Conservation (phyloP, 2,888 invertebrate genomes). For the Esperia sulphurella region DNA sequence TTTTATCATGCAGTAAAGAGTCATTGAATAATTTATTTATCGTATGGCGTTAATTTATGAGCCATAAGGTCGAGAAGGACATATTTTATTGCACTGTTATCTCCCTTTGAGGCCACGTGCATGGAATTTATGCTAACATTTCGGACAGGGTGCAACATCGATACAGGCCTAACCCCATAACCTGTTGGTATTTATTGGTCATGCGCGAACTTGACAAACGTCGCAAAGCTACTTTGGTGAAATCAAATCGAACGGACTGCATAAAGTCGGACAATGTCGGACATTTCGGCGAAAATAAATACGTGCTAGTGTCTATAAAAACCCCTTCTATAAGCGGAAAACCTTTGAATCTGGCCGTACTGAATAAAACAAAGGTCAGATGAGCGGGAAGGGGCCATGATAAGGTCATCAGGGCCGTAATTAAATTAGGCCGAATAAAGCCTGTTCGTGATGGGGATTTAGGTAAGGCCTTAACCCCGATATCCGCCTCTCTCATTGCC, state of each 20-base stretch:
- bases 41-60: too few relatives aligned
- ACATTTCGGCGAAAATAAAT: neutral
- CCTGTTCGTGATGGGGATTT: conserved; percentile 35
- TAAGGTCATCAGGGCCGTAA: conserved; percentile 56
- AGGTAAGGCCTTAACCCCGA: conserved; percentile 12
- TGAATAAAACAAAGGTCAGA: conserved; percentile 49
- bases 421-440: conserved; percentile 55
- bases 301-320: neutral
- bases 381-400: conserved; percentile 43
- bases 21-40: too few relatives aligned
- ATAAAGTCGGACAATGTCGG: neutral
- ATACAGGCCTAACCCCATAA: too few relatives aligned
- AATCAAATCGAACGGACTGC: neutral
- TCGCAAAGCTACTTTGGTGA: neutral
- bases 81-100: too few relatives aligned
- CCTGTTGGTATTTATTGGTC: too few relatives aligned
- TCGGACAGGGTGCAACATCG: too few relatives aligned
- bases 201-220: neutral
- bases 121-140: too few relatives aligned
- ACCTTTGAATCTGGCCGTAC: conserved; percentile 1
- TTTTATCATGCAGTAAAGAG: too few relatives aligned
- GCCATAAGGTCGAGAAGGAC: too few relatives aligned
- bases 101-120: too few relatives aligned
- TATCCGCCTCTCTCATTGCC: conserved; percentile 13
- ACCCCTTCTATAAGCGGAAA: neutral